Evolutionary conservation across 2,113 vertebrate genomes (phyloP).

Genomic region (Platichthys stellatus): DNA sequence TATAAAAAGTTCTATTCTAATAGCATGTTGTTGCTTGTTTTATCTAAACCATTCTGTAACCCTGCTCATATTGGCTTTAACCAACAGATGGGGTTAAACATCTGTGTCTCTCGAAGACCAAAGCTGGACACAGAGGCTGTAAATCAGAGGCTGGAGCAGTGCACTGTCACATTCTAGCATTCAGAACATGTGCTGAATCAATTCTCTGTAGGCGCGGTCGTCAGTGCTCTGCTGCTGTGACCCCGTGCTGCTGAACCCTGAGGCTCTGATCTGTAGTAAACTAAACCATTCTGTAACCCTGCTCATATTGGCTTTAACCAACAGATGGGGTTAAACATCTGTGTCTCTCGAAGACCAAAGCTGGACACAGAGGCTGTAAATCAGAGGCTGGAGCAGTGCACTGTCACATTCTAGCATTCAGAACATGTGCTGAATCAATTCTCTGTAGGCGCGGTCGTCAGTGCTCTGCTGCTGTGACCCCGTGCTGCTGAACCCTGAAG

Average conservation of each 20-base stretch:
- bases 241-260: conserved; percentile 10
- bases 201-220: conserved; percentile 3
- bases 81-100: too few relatives aligned
- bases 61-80: too few relatives aligned
- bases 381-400: neutral
- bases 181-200: conserved; percentile 21
- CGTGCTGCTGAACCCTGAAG: conserved; percentile 10
- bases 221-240: conserved; percentile 4
- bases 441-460: neutral
- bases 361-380: neutral
- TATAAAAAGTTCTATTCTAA: too few relatives aligned
- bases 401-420: neutral
- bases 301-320: too few relatives aligned
- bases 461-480: conserved; percentile 13
- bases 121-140: neutral
- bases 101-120: neutral
- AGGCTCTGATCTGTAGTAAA: conserved; percentile 39
- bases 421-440: conserved; percentile 27
- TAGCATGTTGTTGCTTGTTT: too few relatives aligned
- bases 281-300: too few relatives aligned
- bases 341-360: neutral
- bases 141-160: neutral
- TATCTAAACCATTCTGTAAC: too few relatives aligned
- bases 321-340: too few relatives aligned
- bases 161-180: neutral